Conservation (phyloP, 2,797 vertebrate genomes). For the Lutjanus campechanus region DNA sequence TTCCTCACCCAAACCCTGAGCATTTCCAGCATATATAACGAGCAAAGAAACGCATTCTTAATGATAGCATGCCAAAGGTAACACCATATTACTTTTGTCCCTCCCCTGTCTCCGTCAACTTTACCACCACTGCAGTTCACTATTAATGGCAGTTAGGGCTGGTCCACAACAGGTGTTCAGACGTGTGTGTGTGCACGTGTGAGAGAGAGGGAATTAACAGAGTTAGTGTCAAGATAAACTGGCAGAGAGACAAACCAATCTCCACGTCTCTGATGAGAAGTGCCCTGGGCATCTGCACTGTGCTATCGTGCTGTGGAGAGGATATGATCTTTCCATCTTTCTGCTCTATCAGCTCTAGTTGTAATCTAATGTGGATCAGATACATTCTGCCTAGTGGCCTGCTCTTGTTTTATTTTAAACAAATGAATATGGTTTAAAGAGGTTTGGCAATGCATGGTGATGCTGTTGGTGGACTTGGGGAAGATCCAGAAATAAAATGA, state of each 20-base stretch:
- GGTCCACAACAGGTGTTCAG: conserved; percentile 38
- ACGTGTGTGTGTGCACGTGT: not conserved
- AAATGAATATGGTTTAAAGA: not conserved
- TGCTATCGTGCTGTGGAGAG: conserved; percentile 20
- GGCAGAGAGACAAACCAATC: conserved; percentile 69
- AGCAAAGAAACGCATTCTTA: too few relatives aligned
- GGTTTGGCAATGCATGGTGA: not conserved
- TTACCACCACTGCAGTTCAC: not conserved
- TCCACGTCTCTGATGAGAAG: conserved; percentile 59
- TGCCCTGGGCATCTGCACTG: conserved; percentile 49
- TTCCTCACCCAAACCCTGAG: too few relatives aligned
- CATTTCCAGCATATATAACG: too few relatives aligned
- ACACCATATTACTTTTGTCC: too few relatives aligned
- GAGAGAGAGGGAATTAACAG: conserved; percentile 4
- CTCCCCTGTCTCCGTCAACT: too few relatives aligned
- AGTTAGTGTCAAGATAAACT: conserved; percentile 60
- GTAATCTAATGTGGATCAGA: conserved; percentile 20
- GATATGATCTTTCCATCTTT: conserved; percentile 33
- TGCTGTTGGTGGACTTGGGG: conserved; percentile 6
- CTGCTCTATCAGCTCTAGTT: not conserved
- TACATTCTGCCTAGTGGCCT: not conserved
- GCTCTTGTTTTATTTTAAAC: conserved; percentile 12
- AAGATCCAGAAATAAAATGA: conserved; percentile 15
- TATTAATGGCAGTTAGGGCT: conserved; percentile 10
- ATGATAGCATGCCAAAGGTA: too few relatives aligned